Percentiles rank a stretch among this genome's conserved stretches.
These are phyloP conservation scores for Cathartes aura DNA, from an alignment of 2,113 vertebrate genomes.

Conservation along the genomic window DNA sequence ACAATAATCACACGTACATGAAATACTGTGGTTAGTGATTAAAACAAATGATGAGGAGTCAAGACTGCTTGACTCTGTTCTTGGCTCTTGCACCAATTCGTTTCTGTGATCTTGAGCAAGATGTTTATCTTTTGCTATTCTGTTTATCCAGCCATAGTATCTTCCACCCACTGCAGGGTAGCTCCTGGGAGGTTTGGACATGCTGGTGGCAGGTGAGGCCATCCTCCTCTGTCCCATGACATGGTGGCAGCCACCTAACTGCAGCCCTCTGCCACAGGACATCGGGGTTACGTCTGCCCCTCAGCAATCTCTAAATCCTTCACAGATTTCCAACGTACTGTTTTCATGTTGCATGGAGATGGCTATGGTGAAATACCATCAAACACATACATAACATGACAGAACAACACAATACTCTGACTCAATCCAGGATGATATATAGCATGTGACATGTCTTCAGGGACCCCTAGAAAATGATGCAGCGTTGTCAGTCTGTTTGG, in stretches of 20 bases:
- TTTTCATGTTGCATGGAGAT: not conserved
- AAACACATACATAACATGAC: not conserved
- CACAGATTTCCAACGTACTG: not conserved
- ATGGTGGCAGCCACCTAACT: not conserved
- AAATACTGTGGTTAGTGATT: not conserved
- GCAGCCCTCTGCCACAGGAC: not conserved
- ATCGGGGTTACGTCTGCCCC: accelerated
- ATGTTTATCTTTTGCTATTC: not conserved
- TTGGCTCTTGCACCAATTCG: not conserved
- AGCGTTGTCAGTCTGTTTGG: not conserved
- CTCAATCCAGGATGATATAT: not conserved
- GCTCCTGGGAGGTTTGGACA: not conserved
- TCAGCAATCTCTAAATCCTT: not conserved
- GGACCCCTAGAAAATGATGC: not conserved
- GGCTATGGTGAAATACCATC: not conserved
- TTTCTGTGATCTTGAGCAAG: not conserved
- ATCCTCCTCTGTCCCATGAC: accelerated
- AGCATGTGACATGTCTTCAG: not conserved
- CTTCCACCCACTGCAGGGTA: not conserved
- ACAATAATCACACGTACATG: not conserved
- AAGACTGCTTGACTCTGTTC: not conserved
- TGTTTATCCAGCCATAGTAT: not conserved
- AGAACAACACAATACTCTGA: not conserved
- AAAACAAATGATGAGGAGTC: not conserved
- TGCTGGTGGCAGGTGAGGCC: not conserved